Percentiles rank a stretch among this genome's conserved stretches.
Conservation (phyloP, 23 tunicate species). For the Trididemnum clinides region DNA sequence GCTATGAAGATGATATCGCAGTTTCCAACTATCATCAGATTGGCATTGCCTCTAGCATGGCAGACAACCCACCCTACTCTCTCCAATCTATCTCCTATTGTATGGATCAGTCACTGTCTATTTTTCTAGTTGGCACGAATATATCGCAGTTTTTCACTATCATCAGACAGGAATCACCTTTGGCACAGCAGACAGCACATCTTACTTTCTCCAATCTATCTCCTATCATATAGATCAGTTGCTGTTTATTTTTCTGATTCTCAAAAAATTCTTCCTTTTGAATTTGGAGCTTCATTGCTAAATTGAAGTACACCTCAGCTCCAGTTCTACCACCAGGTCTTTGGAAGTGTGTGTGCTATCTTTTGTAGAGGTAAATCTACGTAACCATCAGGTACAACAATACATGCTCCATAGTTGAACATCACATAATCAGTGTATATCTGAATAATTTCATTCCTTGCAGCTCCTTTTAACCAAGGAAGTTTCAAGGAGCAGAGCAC, state of each 20-base stretch:
- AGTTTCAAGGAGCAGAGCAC: background rate
- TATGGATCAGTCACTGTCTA: slow-evolving; percentile 2
- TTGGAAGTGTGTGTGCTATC: background rate
- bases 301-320: background rate
- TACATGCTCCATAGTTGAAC: slow-evolving; percentile 8
- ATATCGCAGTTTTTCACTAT: background rate
- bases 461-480: slow-evolving; percentile 20
- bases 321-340: background rate
- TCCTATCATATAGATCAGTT: background rate
- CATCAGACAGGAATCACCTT: background rate
- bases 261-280: background rate
- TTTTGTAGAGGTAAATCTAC: background rate
- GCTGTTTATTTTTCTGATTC: slow-evolving; percentile 6
- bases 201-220: background rate
- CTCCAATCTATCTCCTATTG: background rate
- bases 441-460: slow-evolving; percentile 2
- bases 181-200: slow-evolving; percentile 10
- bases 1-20: slow-evolving; percentile 2
- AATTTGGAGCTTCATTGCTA: background rate
- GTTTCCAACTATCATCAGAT: background rate
- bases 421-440: background rate
- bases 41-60: slow-evolving; percentile 10
- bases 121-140: background rate
- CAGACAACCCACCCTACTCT: slow-evolving; percentile 1
- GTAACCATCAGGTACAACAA: slow-evolving; percentile 18